Evolutionary conservation across 1,140 invertebrate species (phyloP), one percentile per base, ranked within the genome.

Genomic region (Microvelia longipes): DNA sequence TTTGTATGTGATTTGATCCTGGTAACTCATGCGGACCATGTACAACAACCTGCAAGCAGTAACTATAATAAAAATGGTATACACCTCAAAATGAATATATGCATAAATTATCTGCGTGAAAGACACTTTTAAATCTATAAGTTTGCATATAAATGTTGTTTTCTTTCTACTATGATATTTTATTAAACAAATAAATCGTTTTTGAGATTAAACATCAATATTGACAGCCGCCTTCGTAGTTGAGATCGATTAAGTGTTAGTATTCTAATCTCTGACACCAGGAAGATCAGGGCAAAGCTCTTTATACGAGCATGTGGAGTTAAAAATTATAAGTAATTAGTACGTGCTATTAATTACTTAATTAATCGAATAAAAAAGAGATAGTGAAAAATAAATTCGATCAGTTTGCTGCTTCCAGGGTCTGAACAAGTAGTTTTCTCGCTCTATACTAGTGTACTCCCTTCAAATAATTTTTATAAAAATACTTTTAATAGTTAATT

Each of bases 1-100:
- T 60, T 24, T 30, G 28, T 29, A 50, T 67, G 24, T 62, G 63
- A 13, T n/a, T 30, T 25, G 64, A 28, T n/a, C n/a, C n/a, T 28
- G 66, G 68, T 13, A 71, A 25, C 28, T 35, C 28, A 2, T 30
- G 24, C 15, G n/a, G 30, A n/a, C 60, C 28, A n/a, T 69, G 65
- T 1, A 29, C 2, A 35, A 25, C 15, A 14, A 71, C 67, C 13
- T 62, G 66, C 24, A 72, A 30, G 62, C 64, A 61, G 25, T 50
- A 27, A 50, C 19, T 50, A 50, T 50, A 11, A 50, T 11, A 11
- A 50, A 11, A 11, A 50, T 50, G 5, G 5, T 50, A 50, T 50
- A 50, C 35, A 11, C 5, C 5, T 19, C 35, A 50, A 50, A 5
- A 50, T 50, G 19, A 50, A 5, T 50, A 50, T 50, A 11, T 50